Percentiles rank a stretch among this genome's conserved stretches.
phyloP scores from a whole-genome alignment of 2,113 vertebrate genomes.

The Coptodon bakossiorum region DNA sequence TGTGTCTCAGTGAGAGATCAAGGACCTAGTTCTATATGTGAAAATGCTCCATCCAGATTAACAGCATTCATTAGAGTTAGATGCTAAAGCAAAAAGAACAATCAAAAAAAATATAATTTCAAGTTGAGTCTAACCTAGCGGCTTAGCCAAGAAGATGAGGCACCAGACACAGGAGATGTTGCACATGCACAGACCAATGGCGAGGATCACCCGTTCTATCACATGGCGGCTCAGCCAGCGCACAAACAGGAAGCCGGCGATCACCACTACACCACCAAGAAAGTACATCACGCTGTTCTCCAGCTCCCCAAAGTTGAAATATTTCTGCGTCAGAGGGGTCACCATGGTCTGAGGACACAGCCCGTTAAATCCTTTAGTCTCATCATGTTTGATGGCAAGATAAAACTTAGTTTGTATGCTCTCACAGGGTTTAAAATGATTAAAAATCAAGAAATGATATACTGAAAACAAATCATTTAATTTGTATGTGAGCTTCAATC shows the following conservation, averaged over 20 bases:
- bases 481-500: background rate
- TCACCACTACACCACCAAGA: conserved; percentile 77
- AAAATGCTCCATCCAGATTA: background rate
- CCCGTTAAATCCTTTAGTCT: background rate
- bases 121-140: conserved; percentile 60
- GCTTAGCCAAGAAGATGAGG: conserved; percentile 75
- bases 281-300: conserved; percentile 85
- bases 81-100: background rate
- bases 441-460: background rate
- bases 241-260: conserved; percentile 77
- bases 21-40: background rate
- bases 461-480: background rate
- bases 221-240: conserved; percentile 69
- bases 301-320: conserved; percentile 77
- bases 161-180: conserved; percentile 79
- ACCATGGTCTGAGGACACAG: conserved; percentile 73
- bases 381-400: background rate
- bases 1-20: background rate
- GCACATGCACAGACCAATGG: conserved; percentile 73
- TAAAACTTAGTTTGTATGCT: background rate
- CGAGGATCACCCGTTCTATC: conserved; percentile 72
- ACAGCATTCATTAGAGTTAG: background rate
- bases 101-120: background rate
- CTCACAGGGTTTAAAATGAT: background rate
- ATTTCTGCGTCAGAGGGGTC: conserved; percentile 79